These are phyloP conservation scores for Plotosus lineatus DNA, from an alignment of 2,113 vertebrate genomes.

Conservation along the genomic window DNA sequence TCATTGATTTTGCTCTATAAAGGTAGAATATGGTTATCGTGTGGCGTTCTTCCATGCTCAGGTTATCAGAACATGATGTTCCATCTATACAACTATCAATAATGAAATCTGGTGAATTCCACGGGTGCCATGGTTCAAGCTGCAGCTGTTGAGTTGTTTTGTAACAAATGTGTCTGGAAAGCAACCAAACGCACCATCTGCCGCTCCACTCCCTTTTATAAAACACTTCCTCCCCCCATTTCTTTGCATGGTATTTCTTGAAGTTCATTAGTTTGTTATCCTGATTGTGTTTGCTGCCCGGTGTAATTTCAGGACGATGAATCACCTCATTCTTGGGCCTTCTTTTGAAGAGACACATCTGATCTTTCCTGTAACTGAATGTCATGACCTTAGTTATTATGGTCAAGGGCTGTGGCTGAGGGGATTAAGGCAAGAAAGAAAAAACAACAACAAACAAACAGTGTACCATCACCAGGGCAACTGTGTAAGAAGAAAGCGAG, in stretches of 20 bases:
- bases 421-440: slow-evolving; percentile 66
- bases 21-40: not conserved
- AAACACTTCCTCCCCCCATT: slow-evolving; percentile 30
- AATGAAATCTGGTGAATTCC: slow-evolving; percentile 2
- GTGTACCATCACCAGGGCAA: slow-evolving; percentile 68
- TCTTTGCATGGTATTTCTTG: slow-evolving; percentile 32
- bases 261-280: slow-evolving; percentile 32
- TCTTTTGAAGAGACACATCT: not conserved
- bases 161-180: slow-evolving; percentile 65
- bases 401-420: slow-evolving; percentile 64
- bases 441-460: slow-evolving; percentile 60
- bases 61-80: not conserved
- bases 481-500: slow-evolving; percentile 50
- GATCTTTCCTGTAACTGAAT: not conserved
- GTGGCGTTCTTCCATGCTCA: not conserved
- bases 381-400: slow-evolving; percentile 57
- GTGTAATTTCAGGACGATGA: not conserved
- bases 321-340: not conserved
- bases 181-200: slow-evolving; percentile 58
- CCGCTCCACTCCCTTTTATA: slow-evolving; percentile 34
- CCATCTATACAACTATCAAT: not conserved
- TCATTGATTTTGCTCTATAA: not conserved
- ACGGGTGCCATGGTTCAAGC: slow-evolving; percentile 13
- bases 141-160: slow-evolving; percentile 68
- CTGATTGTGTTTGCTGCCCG: slow-evolving; percentile 3